Evolutionary conservation across 2,888 invertebrate species (phyloP).

Genomic region (Rotaria sp.): DNA sequence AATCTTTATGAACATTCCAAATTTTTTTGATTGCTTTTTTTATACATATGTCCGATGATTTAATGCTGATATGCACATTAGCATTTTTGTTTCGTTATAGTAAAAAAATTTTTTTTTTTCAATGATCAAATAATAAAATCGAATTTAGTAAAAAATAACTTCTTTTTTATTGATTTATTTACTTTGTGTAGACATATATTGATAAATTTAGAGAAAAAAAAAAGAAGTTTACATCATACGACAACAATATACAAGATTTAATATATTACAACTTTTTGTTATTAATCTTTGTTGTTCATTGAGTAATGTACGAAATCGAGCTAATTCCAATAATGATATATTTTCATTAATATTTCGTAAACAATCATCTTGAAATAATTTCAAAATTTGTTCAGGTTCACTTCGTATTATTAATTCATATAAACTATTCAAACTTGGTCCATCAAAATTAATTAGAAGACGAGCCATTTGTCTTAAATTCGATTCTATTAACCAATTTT

Average conservation of each 20-base stretch:
- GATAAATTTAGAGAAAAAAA: no score
- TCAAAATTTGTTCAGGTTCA: neutral
- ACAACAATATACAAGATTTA: neutral
- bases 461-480: neutral
- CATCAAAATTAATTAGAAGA: neutral
- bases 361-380: neutral
- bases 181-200: no score
- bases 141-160: no score
- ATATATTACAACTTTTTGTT: neutral
- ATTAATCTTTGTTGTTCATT: neutral
- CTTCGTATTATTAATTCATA: neutral
- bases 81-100: no score
- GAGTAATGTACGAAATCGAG: neutral
- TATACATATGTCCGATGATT: no score
- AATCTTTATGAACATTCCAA: no score
- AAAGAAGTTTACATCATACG: neutral
- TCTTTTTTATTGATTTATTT: no score
- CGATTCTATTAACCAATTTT: neutral
- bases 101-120: no score
- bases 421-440: neutral
- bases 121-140: no score
- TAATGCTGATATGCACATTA: no score
- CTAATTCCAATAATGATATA: neutral
- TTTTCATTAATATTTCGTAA: neutral
- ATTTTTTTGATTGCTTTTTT: no score